Base-by-base conservation (phyloP, 1,140 invertebrate genomes). In the Adoxophyes honmai region DNA sequence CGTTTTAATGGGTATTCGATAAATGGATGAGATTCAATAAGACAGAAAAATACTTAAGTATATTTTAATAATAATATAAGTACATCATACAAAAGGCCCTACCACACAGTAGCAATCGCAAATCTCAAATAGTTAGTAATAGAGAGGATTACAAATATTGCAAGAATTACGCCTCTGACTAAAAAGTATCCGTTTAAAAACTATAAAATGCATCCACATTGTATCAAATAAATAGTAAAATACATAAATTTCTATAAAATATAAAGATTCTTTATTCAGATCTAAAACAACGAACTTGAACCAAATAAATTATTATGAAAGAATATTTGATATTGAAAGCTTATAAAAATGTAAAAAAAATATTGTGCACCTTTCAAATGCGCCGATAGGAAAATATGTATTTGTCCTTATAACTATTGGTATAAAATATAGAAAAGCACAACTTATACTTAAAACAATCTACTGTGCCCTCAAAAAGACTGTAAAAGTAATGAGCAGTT, bases 21-120 rank as follows among this genome's bases (percentile, higher is more conserved):
- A n/a, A n/a, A n/a, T n/a, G n/a, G n/a, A n/a, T n/a, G n/a, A n/a
- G n/a, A n/a, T n/a, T n/a, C n/a, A n/a, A n/a, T n/a, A n/a, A n/a
- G n/a, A n/a, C n/a, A n/a, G n/a, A n/a, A n/a, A n/a, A n/a, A n/a
- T n/a, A n/a, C n/a, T n/a, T n/a, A n/a, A n/a, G n/a, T n/a, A n/a
- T n/a, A n/a, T n/a, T n/a, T n/a, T n/a, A n/a, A n/a, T n/a, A n/a
- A 44, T 44, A 18, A 15, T 44, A 16, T 44, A 44, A 44, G 39
- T 44, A 44, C 15, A 21, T 44, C 39, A 28, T 44, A 44, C 18
- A 28, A 44, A 44, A 44, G 14, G 39, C 21, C 18, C 18, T 44
- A 44, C 39, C 39, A 44, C 21, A 28, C 2, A 3, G 2, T 16
- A n/a, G 39, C 18, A 9, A 44, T 9, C 18, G 18, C 6, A 42